These are phyloP conservation scores for Palythoa grandis DNA, from an alignment of 92 coral and sea anemone species.

Conservation along the genomic window DNA sequence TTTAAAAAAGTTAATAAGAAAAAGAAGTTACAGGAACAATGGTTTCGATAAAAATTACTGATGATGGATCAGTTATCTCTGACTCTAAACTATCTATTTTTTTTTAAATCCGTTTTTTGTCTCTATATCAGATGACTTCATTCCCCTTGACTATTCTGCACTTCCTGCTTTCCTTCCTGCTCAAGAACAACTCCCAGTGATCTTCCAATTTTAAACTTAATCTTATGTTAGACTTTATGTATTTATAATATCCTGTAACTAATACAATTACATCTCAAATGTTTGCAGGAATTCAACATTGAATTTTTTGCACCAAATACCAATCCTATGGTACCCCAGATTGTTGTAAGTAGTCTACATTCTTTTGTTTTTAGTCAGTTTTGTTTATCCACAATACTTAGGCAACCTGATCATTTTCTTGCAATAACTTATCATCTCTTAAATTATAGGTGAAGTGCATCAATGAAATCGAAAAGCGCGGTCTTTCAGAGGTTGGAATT, in stretches of 20 bases:
- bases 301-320: constrained; percentile 94
- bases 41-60: too few relatives aligned
- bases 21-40: too few relatives aligned
- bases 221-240: too few relatives aligned
- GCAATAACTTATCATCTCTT: background rate
- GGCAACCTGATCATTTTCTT: background rate
- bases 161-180: too few relatives aligned
- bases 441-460: constrained; percentile 77
- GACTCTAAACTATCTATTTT: too few relatives aligned
- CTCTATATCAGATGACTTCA: too few relatives aligned
- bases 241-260: background rate
- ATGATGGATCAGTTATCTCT: too few relatives aligned
- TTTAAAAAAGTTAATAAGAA: too few relatives aligned
- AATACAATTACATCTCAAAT: background rate
- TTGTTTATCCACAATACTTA: background rate
- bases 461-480: constrained; percentile 90
- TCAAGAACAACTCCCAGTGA: too few relatives aligned
- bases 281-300: constrained; percentile 80
- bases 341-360: constrained; percentile 70
- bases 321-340: constrained; percentile 91
- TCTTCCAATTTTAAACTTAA: too few relatives aligned
- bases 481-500: constrained; percentile 92
- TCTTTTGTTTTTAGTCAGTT: background rate
- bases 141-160: too few relatives aligned
- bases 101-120: too few relatives aligned